A percentile compares a stretch with the other conserved stretches of the same genome.
Conservation (phyloP, 2,888 invertebrate species). For the Marronus borbonicus region DNA sequence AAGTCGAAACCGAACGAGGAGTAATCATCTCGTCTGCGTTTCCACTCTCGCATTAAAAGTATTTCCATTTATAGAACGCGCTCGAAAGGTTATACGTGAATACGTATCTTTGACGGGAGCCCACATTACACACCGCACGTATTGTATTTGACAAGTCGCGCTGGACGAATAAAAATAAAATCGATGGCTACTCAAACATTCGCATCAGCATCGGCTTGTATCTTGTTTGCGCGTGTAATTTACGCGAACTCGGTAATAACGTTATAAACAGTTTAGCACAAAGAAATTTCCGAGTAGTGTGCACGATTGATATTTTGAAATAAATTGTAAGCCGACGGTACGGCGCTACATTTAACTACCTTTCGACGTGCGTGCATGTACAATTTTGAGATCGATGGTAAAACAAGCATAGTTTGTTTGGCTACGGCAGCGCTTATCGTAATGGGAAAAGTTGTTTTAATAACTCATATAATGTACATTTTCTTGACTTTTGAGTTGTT, state of each 20-base stretch:
- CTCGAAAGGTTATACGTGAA: constrained; percentile 14
- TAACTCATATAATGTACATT: too few relatives aligned
- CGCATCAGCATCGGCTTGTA: neutral
- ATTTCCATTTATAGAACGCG: constrained; percentile 18
- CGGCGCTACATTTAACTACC: too few relatives aligned
- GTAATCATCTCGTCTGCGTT: neutral
- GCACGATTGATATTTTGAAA: too few relatives aligned
- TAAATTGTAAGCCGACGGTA: too few relatives aligned
- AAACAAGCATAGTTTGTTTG: too few relatives aligned
- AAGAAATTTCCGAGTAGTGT: too few relatives aligned
- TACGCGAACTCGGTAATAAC: constrained; percentile 10
- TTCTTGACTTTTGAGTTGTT: too few relatives aligned
- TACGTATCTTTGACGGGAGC: neutral
- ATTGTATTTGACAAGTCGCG: constrained; percentile 17
- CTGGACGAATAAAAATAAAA: constrained; percentile 13
- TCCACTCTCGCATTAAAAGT: constrained; percentile 4
- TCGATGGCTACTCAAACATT: constrained; percentile 13
- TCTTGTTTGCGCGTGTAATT: constrained; percentile 8
- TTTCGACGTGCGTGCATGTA: too few relatives aligned
- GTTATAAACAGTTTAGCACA: neutral
- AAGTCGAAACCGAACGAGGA: neutral
- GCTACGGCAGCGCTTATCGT: too few relatives aligned
- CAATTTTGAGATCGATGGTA: too few relatives aligned
- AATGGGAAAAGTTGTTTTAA: too few relatives aligned
- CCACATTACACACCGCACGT: neutral